Percentiles rank a stretch among this genome's conserved stretches.
phyloP scores from a whole-genome alignment of 2,888 invertebrate genomes.

The Cartodere bifasciata region DNA sequence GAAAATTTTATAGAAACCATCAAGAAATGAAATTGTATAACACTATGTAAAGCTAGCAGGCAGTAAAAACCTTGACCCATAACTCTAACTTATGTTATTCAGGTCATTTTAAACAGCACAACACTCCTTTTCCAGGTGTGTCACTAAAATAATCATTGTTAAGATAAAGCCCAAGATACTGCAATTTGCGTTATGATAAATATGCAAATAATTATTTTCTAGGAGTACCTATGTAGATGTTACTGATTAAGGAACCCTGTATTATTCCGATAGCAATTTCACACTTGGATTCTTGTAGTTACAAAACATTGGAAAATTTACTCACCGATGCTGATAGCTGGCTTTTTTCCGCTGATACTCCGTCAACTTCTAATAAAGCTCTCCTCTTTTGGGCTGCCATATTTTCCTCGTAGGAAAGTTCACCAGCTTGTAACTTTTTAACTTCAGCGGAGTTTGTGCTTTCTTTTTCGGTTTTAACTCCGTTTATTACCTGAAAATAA shows the following conservation, averaged over 20 bases:
- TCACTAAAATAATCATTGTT: constrained; percentile 23
- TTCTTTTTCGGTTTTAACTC: constrained; percentile 66
- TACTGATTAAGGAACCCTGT: neutral
- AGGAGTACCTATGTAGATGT: neutral
- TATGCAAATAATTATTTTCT: neutral
- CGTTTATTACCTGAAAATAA: constrained; percentile 55
- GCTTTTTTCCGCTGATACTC: constrained; percentile 75
- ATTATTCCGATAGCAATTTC: neutral
- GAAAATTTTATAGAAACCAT: too few relatives aligned
- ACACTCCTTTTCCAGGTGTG: constrained; percentile 26
- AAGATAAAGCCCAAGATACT: constrained; percentile 17
- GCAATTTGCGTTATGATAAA: constrained; percentile 2
- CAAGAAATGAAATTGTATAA: too few relatives aligned
- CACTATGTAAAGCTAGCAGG: too few relatives aligned
- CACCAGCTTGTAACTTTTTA: constrained; percentile 67
- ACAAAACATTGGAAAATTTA: constrained; percentile 10
- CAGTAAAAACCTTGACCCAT: constrained; percentile 22
- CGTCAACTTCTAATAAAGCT: constrained; percentile 70
- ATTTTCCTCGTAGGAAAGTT: constrained; percentile 69
- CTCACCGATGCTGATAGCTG: constrained; percentile 69
- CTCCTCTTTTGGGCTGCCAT: constrained; percentile 66
- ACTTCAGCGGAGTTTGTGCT: constrained; percentile 59
- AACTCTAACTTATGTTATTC: constrained; percentile 18
- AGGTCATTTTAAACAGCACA: constrained; percentile 20
- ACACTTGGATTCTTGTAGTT: constrained; percentile 1